These are phyloP conservation scores for Zaprionus lineosus DNA, from an alignment of 2,888 invertebrate genomes.

Conservation along the genomic window DNA sequence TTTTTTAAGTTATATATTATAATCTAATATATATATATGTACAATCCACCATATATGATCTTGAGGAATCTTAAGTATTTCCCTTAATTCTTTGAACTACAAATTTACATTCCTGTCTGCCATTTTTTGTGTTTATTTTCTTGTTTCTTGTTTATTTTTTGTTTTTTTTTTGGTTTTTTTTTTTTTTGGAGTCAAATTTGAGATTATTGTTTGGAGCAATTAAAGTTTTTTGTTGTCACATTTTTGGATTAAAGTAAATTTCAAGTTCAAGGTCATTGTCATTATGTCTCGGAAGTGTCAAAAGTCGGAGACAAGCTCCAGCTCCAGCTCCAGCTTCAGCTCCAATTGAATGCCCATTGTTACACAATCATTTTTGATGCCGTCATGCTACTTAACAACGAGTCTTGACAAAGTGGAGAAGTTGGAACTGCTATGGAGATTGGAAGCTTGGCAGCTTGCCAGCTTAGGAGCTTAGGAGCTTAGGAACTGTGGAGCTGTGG, in stretches of 20 bases:
- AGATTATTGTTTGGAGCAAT: too few species aligned
- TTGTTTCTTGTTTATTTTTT: too few species aligned
- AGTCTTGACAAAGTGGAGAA: slow-evolving; percentile 57
- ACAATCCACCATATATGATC: too few species aligned
- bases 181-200: slow-evolving; percentile 2
- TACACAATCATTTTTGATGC: slow-evolving; percentile 58
- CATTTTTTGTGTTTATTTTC: too few species aligned
- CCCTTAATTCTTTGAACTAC: too few species aligned
- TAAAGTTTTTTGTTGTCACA: slow-evolving; percentile 35
- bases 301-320: slow-evolving; percentile 26
- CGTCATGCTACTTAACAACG: slow-evolving; percentile 65
- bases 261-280: slow-evolving; percentile 65
- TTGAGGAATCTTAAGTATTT: too few species aligned
- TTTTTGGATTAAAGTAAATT: slow-evolving; percentile 27
- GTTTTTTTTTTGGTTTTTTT: slow-evolving; percentile 2
- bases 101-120: too few species aligned
- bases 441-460: too few species aligned
- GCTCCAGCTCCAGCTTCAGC: slow-evolving; percentile 19
- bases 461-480: too few species aligned
- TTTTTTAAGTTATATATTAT: background rate
- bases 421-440: too few species aligned
- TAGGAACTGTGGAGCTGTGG: slow-evolving; percentile 36
- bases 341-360: slow-evolving; percentile 63
- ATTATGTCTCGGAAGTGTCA: slow-evolving; percentile 72
- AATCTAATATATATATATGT: too few species aligned